Evolutionary conservation across 2,113 vertebrate species (phyloP).

Genomic region (Atlantisia rogersi): DNA sequence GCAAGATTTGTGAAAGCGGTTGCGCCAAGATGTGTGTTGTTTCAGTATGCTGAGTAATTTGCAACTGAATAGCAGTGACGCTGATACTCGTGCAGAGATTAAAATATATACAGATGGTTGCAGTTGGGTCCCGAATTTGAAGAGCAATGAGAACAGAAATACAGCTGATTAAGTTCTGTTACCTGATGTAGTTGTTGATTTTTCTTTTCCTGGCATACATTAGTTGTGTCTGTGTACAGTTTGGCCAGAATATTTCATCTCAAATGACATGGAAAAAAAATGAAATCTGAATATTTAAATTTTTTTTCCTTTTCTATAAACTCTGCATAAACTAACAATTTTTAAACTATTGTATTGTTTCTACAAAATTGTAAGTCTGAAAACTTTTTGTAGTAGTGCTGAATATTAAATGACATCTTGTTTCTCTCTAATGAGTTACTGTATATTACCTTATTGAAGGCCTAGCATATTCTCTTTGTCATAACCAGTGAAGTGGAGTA

Average conservation of each 20-base stretch:
- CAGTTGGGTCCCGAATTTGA: background rate
- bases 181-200: background rate
- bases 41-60: background rate
- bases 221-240: background rate
- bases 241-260: background rate
- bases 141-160: background rate
- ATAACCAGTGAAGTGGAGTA: background rate
- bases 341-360: background rate
- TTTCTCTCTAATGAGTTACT: background rate
- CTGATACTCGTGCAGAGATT: background rate
- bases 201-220: background rate
- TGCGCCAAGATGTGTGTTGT: background rate
- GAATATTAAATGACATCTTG: background rate
- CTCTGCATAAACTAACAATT: background rate
- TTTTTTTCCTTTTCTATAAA: rapidly evolving
- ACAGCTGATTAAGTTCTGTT: background rate
- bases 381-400: background rate
- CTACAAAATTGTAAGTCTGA: background rate
- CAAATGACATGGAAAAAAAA: background rate
- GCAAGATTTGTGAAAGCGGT: background rate
- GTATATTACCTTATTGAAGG: background rate
- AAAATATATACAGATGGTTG: background rate
- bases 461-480: background rate
- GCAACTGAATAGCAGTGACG: background rate
- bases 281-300: background rate